These are phyloP conservation scores for Propithecus deckenii DNA, from an alignment of 2,797 vertebrate genomes.

Conservation along the genomic window DNA sequence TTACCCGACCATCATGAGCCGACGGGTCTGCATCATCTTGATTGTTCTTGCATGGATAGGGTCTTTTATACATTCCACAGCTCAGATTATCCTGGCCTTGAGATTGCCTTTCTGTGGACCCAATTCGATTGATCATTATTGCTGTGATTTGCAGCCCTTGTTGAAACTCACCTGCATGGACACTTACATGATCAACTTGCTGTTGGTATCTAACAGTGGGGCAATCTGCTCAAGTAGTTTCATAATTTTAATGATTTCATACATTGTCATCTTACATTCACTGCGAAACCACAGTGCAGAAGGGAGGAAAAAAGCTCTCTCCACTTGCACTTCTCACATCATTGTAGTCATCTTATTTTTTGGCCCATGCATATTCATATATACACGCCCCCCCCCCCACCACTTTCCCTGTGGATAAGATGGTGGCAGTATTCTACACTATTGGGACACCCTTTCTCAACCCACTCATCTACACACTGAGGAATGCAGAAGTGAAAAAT, in stretches of 20 bases:
- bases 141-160: conserved; percentile 68
- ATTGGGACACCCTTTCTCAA: conserved; percentile 53
- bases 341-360: conserved; percentile 61
- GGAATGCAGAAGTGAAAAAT: conserved; percentile 55
- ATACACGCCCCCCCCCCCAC: conserved; percentile 38
- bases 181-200: not conserved
- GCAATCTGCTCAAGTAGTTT: conserved; percentile 43
- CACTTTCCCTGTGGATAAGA: conserved; percentile 52
- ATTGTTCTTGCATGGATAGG: conserved; percentile 21
- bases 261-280: conserved; percentile 15
- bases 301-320: conserved; percentile 65
- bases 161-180: conserved; percentile 67
- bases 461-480: conserved; percentile 58
- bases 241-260: conserved; percentile 25
- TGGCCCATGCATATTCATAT: conserved; percentile 66
- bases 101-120: conserved; percentile 45
- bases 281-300: conserved; percentile 51
- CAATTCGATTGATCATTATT: conserved; percentile 65
- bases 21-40: not conserved
- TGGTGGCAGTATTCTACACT: conserved; percentile 58
- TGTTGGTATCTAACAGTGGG: conserved; percentile 40
- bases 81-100: conserved; percentile 11
- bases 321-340: conserved; percentile 66
- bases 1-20: conserved; percentile 48
- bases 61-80: conserved; percentile 17